Evolutionary conservation across 2,113 vertebrate species (phyloP), one percentile per base, ranked within the genome.

Genomic region (Ictidomys tridecemlineatus): DNA sequence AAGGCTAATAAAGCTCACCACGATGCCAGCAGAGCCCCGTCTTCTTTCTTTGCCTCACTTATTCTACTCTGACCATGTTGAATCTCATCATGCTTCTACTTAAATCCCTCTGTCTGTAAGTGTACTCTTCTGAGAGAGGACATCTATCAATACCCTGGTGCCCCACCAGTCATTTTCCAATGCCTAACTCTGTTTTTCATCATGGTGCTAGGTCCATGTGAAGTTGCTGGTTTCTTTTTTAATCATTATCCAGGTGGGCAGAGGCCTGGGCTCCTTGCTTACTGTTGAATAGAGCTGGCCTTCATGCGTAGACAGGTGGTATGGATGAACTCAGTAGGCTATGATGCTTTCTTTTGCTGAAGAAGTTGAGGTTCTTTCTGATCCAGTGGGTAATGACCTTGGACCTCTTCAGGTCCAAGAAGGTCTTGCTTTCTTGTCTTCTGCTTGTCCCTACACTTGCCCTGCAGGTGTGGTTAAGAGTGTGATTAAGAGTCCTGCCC

Each of bases 381-480:
- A 30, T 32, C 32, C 13, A 14, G 56, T 51, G 37, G 26, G 58
- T 63, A 14, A 17, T 32, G 16, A 56, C 48, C 53, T 42, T 10
- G 3, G 22, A 28, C 85, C 45, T 42, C 6, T 12, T 0, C 1
- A 34, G 18, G 17, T 11, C n/a, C 28, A 34, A 7, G 5, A 12
- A 3, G 26, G 9, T 1, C 58, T 30, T 16, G 24, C 10, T 30
- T 70, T 0, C 5, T 39, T 28, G 48, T 11, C 4, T 18, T 53
- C 61, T 24, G 7, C 39, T 56, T 67, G 13, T 45, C 28, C 6
- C 26, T 12, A 9, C 13, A 4, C 53, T 8, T 45, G 32, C 13
- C 6, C 53, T 56, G 63, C 0, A 10, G 42, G n/a, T 12, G 11
- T 20, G 67, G 37, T 18, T 2, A 26, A 0, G 48, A 51, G 48